Evolutionary conservation across 2,113 vertebrate genomes (phyloP), one percentile per base, ranked within the genome.

Genomic region (Forbesichthys papilliferus): DNA sequence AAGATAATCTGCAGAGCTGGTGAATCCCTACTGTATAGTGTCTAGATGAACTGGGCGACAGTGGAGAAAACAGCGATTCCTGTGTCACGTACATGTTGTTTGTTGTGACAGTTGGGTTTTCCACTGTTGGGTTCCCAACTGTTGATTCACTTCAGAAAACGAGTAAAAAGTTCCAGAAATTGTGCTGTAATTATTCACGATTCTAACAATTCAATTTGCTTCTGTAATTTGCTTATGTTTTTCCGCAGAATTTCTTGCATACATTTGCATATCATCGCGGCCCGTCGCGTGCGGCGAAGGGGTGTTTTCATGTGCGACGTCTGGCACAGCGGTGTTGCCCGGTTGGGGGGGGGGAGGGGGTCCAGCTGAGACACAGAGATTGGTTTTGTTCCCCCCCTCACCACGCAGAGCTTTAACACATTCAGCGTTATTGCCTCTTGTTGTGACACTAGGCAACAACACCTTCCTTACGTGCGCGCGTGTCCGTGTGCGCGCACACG

Each of bases 181-280:
- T 93, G 94, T 93, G 92, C 90, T 80, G 93, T 96, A 96, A 98
- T 99, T 98, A 98, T 98, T 98, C 96, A 96, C 96, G 96, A 98
- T 99, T 95, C 96, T 93, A 93, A 95, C 94, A 96, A 96, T 96
- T 97, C 94, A 94, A 96, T 92, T 92, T 92, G 89, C 82, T 87
- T 91, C 87, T 71, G 87, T 91, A 86, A 91, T 91, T 93, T 88
- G 77, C 85, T 88, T 91, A 90, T 89, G 68, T 78, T 93, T 95
- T 93, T 27, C 27, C 27, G 27, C 27, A 27, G 27, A 27, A 27
- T 27, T 27, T 27, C 27, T 27, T 3, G 27, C 27, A 27, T 27
- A 27, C 27, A 27, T 27, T 27, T 27, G 27, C 27, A 27, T 27
- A 27, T 27, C 27, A 27, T 27, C 27, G 27, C 27, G 27, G 27